Base-by-base conservation (phyloP, 2,113 vertebrate genomes). In the Passer domesticus region DNA sequence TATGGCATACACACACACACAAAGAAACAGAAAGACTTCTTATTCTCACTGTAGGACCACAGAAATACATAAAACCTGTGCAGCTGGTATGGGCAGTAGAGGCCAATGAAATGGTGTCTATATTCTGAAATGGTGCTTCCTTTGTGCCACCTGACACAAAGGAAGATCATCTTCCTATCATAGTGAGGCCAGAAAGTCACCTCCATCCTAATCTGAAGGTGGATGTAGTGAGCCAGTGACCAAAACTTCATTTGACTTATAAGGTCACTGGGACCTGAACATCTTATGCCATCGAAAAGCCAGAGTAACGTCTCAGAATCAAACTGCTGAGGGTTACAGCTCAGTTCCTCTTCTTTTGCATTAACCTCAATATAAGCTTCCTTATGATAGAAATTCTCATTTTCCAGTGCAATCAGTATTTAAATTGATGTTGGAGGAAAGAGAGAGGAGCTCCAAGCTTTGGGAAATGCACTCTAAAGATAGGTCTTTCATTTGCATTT, bases 251-350 rank as follows among this genome's bases (percentile, higher is more conserved):
- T 66, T 50, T 82, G 31, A 58, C 20, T 70, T 27, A 18, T 21
- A 66, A 50, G 21, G 19, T n/a, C 63, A 18, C 10, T 0, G 0
- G 25, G 5, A 62, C 16, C 6, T 1, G 0, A 69, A 39, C 8
- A 30, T 6, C 10, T 55, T 37, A n/a, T 12, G 3, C 23, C 17
- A 1, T 3, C 27, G 13, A 81, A 55, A 8, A 76, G 33, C 18
- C 28, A 58, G 46, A 79, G 31, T 27, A 64, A 66, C 0, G 0
- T 35, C 24, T n/a, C 74, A 49, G 15, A 79, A n/a, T 47, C 63
- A 41, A 37, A 43, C 28, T 60, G 10, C 62, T 68, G 11, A 56
- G 6, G 24, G 41, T 79, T 66, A 49, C 13, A 68, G 22, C 20
- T 90, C 53, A 22, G 14, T 22, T 79, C 59, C 24, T 75, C 50